Conservation (phyloP, 1,140 invertebrate genomes). For the Scaptomyza graminum region DNA sequence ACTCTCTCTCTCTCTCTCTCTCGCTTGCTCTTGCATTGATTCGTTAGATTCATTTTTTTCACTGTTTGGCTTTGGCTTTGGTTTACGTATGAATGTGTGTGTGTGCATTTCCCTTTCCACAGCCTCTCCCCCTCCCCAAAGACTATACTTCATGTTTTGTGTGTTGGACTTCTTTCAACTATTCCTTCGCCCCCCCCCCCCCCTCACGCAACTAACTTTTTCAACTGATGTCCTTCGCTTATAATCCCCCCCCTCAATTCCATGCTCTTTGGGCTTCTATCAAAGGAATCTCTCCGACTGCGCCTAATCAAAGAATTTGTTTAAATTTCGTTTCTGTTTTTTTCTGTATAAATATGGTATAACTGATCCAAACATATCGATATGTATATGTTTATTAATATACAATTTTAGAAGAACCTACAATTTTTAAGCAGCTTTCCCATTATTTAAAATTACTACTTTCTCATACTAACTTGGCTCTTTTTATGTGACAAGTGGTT, state of each 20-base stretch:
- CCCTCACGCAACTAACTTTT: conserved; percentile 14
- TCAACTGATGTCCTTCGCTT: conserved; percentile 48
- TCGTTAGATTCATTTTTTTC: conserved; percentile 34
- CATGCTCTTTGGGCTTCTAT: background rate
- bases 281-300: background rate
- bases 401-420: no score
- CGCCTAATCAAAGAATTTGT: background rate
- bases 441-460: no score
- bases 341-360: no score
- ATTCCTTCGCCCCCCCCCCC: conserved; percentile 50
- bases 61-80: conserved; percentile 48
- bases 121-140: no score
- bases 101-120: conserved; percentile 6
- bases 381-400: no score
- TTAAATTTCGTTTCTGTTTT: background rate
- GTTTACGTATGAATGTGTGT: conserved; percentile 22
- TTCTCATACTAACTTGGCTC: no score
- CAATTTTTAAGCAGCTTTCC: no score
- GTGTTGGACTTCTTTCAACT: conserved; percentile 19
- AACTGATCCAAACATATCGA: no score
- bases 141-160: conserved; percentile 13
- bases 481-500: no score
- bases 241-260: background rate
- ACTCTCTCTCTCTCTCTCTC: conserved; percentile 21
- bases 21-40: conserved; percentile 11